A percentile compares a stretch with the other conserved stretches of the same genome.
Conservation (phyloP, 1,140 invertebrate species). For the Plectrocnemia conspersa region DNA sequence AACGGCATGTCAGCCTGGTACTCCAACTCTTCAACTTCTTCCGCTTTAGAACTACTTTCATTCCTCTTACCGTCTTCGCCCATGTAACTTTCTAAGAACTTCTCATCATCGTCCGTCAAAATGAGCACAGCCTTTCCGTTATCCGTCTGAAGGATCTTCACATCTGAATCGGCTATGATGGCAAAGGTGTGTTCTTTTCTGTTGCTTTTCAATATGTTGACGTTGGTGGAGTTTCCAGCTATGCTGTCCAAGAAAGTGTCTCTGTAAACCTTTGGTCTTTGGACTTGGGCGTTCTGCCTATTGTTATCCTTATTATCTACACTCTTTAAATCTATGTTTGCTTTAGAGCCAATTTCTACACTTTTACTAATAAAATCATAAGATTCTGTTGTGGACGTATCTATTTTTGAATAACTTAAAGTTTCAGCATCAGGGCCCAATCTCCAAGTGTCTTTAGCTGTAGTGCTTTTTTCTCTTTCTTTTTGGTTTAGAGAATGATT, state of each 20-base stretch:
- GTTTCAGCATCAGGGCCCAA: neutral
- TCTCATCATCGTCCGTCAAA: neutral
- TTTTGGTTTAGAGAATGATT: conserved; percentile 12
- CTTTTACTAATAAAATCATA: conserved; percentile 30
- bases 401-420: conserved; percentile 12
- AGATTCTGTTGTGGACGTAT: conserved; percentile 32
- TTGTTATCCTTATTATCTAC: conserved; percentile 15
- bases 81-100: neutral
- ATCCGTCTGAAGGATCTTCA: conserved; percentile 13
- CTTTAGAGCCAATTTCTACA: conserved; percentile 2
- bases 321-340: conserved; percentile 15
- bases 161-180: conserved; percentile 6
- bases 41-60: too few relatives aligned
- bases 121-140: conserved; percentile 12
- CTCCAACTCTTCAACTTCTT: conserved; percentile 4
- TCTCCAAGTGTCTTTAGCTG: neutral
- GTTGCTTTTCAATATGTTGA: too few relatives aligned
- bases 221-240: neutral
- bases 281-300: conserved; percentile 2
- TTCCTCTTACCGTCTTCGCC: too few relatives aligned
- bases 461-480: conserved; percentile 26
- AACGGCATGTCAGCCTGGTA: conserved; percentile 30
- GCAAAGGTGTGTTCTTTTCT: neutral
- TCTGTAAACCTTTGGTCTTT: conserved; percentile 10
- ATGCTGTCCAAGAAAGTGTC: conserved; percentile 3